phyloP scores from a whole-genome alignment of 2,888 invertebrate species.

The Thereva nobilitata region DNA sequence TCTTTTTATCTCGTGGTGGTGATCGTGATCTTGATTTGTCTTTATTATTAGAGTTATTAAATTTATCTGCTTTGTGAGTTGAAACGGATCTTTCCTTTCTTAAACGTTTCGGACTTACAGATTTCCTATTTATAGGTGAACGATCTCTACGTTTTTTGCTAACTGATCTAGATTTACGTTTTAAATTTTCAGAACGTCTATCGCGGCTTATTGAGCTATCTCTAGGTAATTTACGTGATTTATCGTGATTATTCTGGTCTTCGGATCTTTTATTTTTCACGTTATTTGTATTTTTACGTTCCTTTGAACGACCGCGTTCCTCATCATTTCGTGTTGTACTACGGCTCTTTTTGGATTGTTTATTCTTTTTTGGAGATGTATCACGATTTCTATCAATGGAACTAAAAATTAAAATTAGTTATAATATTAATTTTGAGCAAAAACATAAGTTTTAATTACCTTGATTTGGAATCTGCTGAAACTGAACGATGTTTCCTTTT shows the following conservation, averaged over 20 bases:
- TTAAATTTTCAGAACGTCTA: too few species aligned
- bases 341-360: conserved; percentile 1
- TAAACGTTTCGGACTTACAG: too few species aligned
- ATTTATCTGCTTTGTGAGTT: neutral
- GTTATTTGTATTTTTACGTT: neutral
- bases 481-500: conserved; percentile 62
- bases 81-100: conserved; percentile 6
- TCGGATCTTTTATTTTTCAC: conserved; percentile 1
- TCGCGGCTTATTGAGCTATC: too few species aligned
- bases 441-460: too few species aligned
- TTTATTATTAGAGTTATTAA: too few species aligned
- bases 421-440: too few species aligned
- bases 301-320: neutral
- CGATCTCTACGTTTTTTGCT: too few species aligned
- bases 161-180: too few species aligned
- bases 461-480: conserved; percentile 63
- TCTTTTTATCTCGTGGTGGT: too few species aligned
- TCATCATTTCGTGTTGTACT: conserved; percentile 7
- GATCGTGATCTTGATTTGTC: too few species aligned
- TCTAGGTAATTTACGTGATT: too few species aligned
- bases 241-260: conserved; percentile 9
- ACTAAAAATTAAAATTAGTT: neutral
- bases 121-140: too few species aligned
- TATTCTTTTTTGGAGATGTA: conserved; percentile 22
- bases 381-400: neutral